These are phyloP conservation scores for Dilophus febrilis DNA, from an alignment of 2,888 invertebrate genomes.

Conservation along the genomic window DNA sequence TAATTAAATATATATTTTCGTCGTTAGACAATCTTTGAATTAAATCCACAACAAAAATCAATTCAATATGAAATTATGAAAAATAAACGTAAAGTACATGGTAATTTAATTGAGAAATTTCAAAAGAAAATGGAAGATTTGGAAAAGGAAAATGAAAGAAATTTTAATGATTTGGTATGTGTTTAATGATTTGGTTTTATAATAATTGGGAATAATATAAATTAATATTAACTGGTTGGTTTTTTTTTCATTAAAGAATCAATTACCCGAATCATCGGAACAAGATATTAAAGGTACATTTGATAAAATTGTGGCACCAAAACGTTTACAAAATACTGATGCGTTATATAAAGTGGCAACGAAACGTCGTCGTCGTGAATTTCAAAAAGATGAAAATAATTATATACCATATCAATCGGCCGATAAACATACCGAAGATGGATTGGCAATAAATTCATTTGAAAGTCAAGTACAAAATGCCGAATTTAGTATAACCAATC, in stretches of 20 bases:
- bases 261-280: conserved; percentile 30
- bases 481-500: conserved; percentile 54
- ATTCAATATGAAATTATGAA: conserved; percentile 73
- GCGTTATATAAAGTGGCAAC: conserved; percentile 37
- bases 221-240: conserved; percentile 3
- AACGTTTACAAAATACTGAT: conserved; percentile 34
- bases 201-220: not conserved
- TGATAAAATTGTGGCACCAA: conserved; percentile 35
- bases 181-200: too few species aligned
- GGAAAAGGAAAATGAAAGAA: conserved; percentile 19
- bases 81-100: conserved; percentile 59
- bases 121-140: conserved; percentile 23
- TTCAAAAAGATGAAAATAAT: conserved; percentile 49
- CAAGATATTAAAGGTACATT: conserved; percentile 40
- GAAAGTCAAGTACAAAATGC: conserved; percentile 60
- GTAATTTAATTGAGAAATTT: conserved; percentile 33
- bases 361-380: conserved; percentile 14
- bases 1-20: conserved; percentile 5
- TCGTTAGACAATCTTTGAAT: conserved; percentile 81
- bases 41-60: conserved; percentile 65
- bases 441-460: conserved; percentile 58
- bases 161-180: conserved; percentile 6
- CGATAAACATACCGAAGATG: conserved; percentile 65
- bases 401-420: conserved; percentile 73
- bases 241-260: conserved; percentile 8